Evolutionary conservation across 2,888 invertebrate genomes (phyloP).

Genomic region (Aquatica leii): DNA sequence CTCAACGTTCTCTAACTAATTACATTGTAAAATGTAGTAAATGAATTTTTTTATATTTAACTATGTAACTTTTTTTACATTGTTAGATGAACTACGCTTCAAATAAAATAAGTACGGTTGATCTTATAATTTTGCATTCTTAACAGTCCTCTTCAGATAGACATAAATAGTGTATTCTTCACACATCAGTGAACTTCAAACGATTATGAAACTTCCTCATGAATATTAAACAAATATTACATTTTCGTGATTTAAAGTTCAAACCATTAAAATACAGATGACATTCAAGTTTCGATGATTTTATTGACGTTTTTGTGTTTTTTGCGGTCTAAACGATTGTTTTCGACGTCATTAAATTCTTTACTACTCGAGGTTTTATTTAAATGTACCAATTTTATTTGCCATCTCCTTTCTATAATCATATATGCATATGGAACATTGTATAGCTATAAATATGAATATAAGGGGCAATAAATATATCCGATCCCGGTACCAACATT

Average conservation of each 20-base stretch:
- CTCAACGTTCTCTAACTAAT: neutral
- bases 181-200: slow-evolving; percentile 10
- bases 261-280: neutral
- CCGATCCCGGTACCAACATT: slow-evolving; percentile 1
- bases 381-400: neutral
- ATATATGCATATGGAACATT: neutral
- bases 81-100: no score
- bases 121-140: neutral
- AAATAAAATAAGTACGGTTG: neutral
- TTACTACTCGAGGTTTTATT: neutral
- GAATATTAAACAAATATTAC: slow-evolving; percentile 11
- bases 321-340: neutral
- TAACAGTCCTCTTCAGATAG: neutral
- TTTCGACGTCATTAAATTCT: neutral
- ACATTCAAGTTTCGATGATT: neutral
- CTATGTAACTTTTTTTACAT: no score
- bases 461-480: neutral
- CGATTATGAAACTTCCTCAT: slow-evolving; percentile 9
- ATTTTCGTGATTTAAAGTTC: neutral
- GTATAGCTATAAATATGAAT: neutral
- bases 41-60: neutral
- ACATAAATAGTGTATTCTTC: slow-evolving; percentile 8
- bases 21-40: neutral
- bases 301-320: neutral
- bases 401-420: neutral